A percentile compares a stretch with the other conserved stretches of the same genome.
Evolutionary conservation across 1,140 invertebrate genomes (phyloP).

Genomic region (Chrysoperla carnea): DNA sequence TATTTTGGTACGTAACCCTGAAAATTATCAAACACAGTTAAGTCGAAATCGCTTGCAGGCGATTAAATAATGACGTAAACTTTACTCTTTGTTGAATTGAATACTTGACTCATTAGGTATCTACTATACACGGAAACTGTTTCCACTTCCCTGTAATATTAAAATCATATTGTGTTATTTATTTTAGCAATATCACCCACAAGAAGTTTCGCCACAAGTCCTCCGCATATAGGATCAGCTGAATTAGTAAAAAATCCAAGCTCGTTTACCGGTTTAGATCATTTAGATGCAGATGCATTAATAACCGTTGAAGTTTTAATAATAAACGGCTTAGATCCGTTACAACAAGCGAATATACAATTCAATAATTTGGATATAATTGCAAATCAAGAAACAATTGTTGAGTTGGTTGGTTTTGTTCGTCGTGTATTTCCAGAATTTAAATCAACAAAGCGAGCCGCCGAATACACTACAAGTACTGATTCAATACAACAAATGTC

Average conservation of each 20-base stretch:
- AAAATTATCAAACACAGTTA: no score
- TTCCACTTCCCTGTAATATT: no score
- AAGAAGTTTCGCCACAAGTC: constrained; percentile 2
- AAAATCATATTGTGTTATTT: neutral
- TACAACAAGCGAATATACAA: constrained; percentile 68
- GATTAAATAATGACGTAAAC: no score
- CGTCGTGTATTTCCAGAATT: constrained; percentile 46
- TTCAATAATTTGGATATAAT: constrained; percentile 93
- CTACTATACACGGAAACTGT: no score
- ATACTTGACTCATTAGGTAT: no score
- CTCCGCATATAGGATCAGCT: neutral
- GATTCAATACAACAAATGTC: no score
- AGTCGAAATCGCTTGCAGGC: no score
- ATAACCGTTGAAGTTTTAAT: constrained; percentile 69
- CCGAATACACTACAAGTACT: constrained; percentile 13
- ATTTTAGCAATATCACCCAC: neutral
- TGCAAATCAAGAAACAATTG: constrained; percentile 88
- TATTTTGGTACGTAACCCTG: no score
- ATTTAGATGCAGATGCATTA: constrained; percentile 59
- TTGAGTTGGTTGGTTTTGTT: constrained; percentile 77
- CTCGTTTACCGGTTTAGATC: constrained; percentile 19
- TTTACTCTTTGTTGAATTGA: no score
- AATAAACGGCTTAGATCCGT: constrained; percentile 43
- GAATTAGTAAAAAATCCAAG: constrained; percentile 17
- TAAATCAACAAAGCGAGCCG: constrained; percentile 18